Percentiles rank a stretch among this genome's conserved stretches.
These are phyloP conservation scores for Triplophysa tibetana DNA, from an alignment of 2,113 vertebrate species.

Conservation along the genomic window DNA sequence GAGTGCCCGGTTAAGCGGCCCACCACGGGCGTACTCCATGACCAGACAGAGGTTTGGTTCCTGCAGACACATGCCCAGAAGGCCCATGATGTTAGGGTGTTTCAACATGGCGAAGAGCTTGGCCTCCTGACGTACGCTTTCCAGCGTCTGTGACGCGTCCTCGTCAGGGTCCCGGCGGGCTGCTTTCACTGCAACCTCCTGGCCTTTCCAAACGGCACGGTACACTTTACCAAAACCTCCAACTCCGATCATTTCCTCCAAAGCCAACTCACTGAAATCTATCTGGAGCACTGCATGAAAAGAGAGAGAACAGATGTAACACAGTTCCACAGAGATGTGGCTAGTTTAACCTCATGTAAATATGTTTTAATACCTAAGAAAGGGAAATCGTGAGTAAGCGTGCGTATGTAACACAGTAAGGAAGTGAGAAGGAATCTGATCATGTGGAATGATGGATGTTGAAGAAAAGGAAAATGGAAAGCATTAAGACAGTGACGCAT, in stretches of 20 bases:
- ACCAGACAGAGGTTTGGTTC: constrained; percentile 95
- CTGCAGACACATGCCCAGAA: constrained; percentile 89
- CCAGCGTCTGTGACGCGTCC: constrained; percentile 88
- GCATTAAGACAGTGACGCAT: constrained; percentile 1
- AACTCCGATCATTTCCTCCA: constrained; percentile 97
- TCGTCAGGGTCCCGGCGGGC: constrained; percentile 94
- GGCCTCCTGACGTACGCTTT: constrained; percentile 95
- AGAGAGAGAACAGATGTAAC: constrained; percentile 12
- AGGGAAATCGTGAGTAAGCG: not conserved
- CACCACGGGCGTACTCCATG: constrained; percentile 95
- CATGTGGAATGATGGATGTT: not conserved
- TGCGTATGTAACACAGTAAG: not conserved
- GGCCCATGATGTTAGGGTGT: constrained; percentile 94
- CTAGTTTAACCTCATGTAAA: not conserved
- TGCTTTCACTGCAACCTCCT: constrained; percentile 95
- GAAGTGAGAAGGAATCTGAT: not conserved
- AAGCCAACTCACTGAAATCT: constrained; percentile 87
- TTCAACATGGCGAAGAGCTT: constrained; percentile 96
- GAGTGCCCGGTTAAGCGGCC: constrained; percentile 89
- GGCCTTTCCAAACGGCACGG: constrained; percentile 86
- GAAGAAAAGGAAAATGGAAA: not conserved
- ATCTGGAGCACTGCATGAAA: constrained; percentile 84
- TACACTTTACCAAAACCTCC: constrained; percentile 98
- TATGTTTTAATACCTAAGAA: not conserved
- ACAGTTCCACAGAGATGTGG: not conserved